Evolutionary conservation across 2,113 vertebrate genomes (phyloP), one percentile per base, ranked within the genome.

Genomic region (Pteropus alecto): DNA sequence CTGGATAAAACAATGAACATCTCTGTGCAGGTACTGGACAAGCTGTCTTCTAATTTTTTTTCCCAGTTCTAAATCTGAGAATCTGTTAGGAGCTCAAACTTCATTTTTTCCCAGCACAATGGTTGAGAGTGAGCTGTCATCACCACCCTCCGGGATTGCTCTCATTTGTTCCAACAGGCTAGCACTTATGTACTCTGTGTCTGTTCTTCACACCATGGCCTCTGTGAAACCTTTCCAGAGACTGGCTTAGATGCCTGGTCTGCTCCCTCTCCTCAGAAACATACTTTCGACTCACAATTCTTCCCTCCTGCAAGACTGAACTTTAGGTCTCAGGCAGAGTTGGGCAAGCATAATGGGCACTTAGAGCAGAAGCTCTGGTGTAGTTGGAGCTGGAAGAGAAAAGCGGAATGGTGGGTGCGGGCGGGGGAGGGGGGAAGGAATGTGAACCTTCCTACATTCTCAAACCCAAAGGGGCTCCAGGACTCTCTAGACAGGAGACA

Each of bases 141-240:
- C 93, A 48, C 82, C 93, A 88, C 93, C 74, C 88, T 91, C 85
- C 28, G 74, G 67, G 85, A 86, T 93, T 85, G 85, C 87, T 88
- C 94, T 96, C 93, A 94, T 96, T 86, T 96, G 93, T 91, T 95
- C 87, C 88, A 93, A 94, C 38, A 71, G 94, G 91, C 90, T 90
- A 76, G 89, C 94, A 93, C 93, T 74, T 97, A 46, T 2, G 68
- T 46, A 68, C 73, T 96, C 73, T 71, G 67, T 91, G 85, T 90
- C 93, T 97, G 93, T 74, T 87, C 87, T 90, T 96, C 82, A 91
- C 89, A 95, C 85, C 63, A 48, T 0, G 5, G 71, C 28, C 88
- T 76, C 30, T n/a, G n/a, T 94, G 93, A 97, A 97, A 93, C 93
- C 81, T 95, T 97, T 65, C 73, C 58, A 83, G 86, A 81, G 81